Evolutionary conservation across 1,140 invertebrate genomes (phyloP).

Genomic region (Eriosoma lanigerum): DNA sequence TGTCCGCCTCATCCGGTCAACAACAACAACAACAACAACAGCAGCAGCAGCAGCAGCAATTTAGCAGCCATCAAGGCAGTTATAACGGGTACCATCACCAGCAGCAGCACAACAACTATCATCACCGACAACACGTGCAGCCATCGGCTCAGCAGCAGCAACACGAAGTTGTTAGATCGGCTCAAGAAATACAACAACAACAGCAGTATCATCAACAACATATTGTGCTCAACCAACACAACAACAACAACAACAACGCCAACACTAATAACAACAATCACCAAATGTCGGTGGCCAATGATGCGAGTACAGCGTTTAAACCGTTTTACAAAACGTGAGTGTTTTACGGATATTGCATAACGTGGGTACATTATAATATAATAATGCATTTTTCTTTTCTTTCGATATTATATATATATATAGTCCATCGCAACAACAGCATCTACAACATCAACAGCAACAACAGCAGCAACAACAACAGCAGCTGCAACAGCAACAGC

Average conservation of each 20-base stretch:
- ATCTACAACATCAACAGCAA: conserved; percentile 19
- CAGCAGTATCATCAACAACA: conserved; percentile 58
- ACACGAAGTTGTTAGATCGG: conserved; percentile 74
- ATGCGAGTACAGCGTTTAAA: conserved; percentile 71
- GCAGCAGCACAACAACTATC: conserved; percentile 43
- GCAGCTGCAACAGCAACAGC: conserved; percentile 52
- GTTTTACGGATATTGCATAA: too few relatives aligned
- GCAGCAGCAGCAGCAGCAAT: conserved; percentile 63
- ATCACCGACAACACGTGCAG: conserved; percentile 38
- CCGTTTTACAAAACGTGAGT: conserved; percentile 84
- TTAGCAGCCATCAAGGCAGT: conserved; percentile 56
- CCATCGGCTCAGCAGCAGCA: conserved; percentile 51
- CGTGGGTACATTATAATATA: neutral
- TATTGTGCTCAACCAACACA: conserved; percentile 20
- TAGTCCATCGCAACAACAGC: conserved; percentile 6
- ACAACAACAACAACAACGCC: conserved; percentile 55
- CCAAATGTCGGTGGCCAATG: conserved; percentile 47
- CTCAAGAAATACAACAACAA: conserved; percentile 63
- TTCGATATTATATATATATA: too few relatives aligned
- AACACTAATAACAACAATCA: conserved; percentile 46
- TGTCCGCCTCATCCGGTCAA: conserved; percentile 59
- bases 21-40: conserved; percentile 58
- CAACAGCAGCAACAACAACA: conserved; percentile 19
- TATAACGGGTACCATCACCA: conserved; percentile 51
- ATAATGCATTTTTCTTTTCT: neutral